Evolutionary conservation across 2,888 invertebrate species (phyloP).

Genomic region (Andrena fulva): DNA sequence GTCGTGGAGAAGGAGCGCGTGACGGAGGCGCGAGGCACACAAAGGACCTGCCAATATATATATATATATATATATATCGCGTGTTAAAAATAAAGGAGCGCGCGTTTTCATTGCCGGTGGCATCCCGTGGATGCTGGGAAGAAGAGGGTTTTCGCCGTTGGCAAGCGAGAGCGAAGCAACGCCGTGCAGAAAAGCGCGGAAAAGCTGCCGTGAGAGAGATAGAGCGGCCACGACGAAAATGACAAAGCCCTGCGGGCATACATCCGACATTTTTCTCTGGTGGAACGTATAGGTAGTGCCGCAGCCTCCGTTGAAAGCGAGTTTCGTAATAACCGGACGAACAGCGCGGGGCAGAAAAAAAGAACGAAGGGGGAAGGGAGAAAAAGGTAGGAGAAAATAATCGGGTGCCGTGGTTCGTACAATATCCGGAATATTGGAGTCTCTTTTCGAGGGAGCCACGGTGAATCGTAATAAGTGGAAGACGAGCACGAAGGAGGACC

Average conservation of each 20-base stretch:
- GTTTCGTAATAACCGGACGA: constrained; percentile 76
- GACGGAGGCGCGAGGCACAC: constrained; percentile 13
- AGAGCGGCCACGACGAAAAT: constrained; percentile 76
- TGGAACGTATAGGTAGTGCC: constrained; percentile 55
- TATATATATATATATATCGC: constrained; percentile 28
- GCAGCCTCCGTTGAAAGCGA: constrained; percentile 71
- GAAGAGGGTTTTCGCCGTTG: constrained; percentile 40
- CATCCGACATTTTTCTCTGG: constrained; percentile 73
- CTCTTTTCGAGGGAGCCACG: constrained; percentile 53
- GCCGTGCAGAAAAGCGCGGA: constrained; percentile 62
- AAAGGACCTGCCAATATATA: constrained; percentile 58
- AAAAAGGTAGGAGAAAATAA: constrained; percentile 59
- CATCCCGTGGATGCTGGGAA: constrained; percentile 33
- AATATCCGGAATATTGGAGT: constrained; percentile 74
- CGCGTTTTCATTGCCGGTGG: constrained; percentile 68
- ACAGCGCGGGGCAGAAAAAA: constrained; percentile 39
- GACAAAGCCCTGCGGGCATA: constrained; percentile 78
- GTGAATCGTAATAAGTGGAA: constrained; percentile 69
- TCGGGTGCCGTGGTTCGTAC: constrained; percentile 70
- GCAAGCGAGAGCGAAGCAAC: constrained; percentile 56
- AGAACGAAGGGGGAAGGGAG: constrained; percentile 4
- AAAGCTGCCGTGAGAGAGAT: constrained; percentile 65
- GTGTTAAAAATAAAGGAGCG: constrained; percentile 64
- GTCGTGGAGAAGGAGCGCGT: neutral
- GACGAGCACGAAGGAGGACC: constrained; percentile 26